These are phyloP conservation scores for Drosophila subquinaria DNA, from an alignment of 2,888 invertebrate genomes.

Conservation along the genomic window DNA sequence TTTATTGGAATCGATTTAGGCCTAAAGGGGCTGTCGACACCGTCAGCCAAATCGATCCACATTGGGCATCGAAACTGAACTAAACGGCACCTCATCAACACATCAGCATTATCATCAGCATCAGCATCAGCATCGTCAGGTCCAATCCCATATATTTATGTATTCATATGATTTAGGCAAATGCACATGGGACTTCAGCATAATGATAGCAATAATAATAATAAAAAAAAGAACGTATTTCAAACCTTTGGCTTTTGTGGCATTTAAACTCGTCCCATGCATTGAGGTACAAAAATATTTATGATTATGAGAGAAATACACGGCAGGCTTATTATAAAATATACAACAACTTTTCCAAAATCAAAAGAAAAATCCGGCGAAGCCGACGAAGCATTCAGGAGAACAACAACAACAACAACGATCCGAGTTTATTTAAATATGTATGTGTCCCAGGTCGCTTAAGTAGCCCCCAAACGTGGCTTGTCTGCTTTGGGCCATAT, in stretches of 20 bases:
- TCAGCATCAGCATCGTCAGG: conserved; percentile 62
- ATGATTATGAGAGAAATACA: conserved; percentile 81
- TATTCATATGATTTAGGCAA: conserved; percentile 45
- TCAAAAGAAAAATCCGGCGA: conserved; percentile 74
- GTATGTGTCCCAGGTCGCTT: conserved; percentile 54
- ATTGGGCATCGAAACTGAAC: conserved; percentile 54
- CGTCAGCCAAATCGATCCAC: conserved; percentile 50
- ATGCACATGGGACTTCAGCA: conserved; percentile 32
- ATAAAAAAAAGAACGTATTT: conserved; percentile 42
- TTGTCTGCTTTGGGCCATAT: conserved; percentile 64
- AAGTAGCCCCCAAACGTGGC: conserved; percentile 60
- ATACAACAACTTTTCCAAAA: conserved; percentile 79
- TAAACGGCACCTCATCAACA: conserved; percentile 80
- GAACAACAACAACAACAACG: conserved; percentile 8
- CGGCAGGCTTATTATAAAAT: conserved; percentile 78
- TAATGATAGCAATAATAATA: conserved; percentile 68
- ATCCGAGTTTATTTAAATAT: conserved; percentile 72
- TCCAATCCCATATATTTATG: conserved; percentile 12
- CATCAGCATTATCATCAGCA: conserved; percentile 80
- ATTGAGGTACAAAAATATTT: conserved; percentile 73
- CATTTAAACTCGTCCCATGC: conserved; percentile 50
- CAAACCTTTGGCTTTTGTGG: conserved; percentile 60
- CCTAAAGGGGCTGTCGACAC: conserved; percentile 49
- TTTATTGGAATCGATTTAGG: conserved; percentile 57
- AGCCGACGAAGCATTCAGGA: conserved; percentile 57